Percentiles rank a stretch among this genome's conserved stretches.
phyloP scores from a whole-genome alignment of 2,797 vertebrate genomes.

The Falco novaeseelandiae region DNA sequence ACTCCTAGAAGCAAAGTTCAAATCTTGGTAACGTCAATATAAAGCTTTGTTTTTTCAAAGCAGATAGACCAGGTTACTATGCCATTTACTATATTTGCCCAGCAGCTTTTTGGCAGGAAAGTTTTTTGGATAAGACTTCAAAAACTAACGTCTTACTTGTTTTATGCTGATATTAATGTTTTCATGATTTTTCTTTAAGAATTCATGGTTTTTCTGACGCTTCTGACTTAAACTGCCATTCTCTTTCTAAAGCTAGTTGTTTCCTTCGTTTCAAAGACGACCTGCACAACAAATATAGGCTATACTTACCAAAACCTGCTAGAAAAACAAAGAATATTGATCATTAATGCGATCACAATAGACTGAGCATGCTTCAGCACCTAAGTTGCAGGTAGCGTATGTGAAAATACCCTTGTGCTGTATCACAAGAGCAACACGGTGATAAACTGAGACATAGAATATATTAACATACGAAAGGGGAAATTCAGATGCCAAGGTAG shows the following conservation, averaged over 20 bases:
- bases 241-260: neutral
- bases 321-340: neutral
- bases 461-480: neutral
- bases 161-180: neutral
- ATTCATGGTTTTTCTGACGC: neutral
- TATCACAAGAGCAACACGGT: neutral
- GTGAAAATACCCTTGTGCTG: neutral
- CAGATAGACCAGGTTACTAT: neutral
- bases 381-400: neutral
- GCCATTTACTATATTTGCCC: constrained; percentile 2
- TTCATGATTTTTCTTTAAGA: constrained; percentile 21
- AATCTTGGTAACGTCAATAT: constrained; percentile 25
- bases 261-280: neutral
- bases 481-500: neutral
- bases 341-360: neutral
- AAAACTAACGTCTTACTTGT: neutral
- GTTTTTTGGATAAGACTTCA: constrained; percentile 5
- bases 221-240: neutral
- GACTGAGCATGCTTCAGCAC: neutral
- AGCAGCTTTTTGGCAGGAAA: constrained; percentile 14
- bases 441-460: neutral
- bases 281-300: neutral
- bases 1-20: constrained; percentile 28
- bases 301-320: neutral
- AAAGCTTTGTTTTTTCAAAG: constrained; percentile 14